These are phyloP conservation scores for Onychorhynchus coronatus DNA, from an alignment of 2,113 vertebrate genomes.

Conservation along the genomic window DNA sequence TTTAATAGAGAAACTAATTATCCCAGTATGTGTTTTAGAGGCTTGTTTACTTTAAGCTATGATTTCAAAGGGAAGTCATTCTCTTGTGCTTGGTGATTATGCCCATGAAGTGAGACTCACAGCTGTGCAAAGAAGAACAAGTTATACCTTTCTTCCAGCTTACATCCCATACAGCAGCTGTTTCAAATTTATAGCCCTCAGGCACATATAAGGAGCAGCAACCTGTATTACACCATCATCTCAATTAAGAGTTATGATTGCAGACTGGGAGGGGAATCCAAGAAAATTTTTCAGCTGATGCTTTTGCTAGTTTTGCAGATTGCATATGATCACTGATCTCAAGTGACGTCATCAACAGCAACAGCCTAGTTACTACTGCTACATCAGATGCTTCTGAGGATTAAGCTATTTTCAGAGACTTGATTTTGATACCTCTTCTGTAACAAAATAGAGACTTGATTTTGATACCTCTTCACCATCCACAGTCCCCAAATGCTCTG, in stretches of 20 bases:
- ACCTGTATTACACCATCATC: neutral
- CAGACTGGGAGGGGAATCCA: neutral
- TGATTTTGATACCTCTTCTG: neutral
- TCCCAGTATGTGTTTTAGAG: neutral
- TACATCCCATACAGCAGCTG: neutral
- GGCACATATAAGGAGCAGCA: neutral
- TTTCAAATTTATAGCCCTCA: neutral
- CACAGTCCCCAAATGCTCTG: neutral
- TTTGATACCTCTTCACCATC: neutral
- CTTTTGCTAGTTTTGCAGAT: neutral
- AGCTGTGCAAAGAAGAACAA: neutral
- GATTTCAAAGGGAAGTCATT: neutral
- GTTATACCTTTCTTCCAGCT: neutral
- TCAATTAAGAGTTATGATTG: neutral
- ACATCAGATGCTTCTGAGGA: conserved; percentile 19
- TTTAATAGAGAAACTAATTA: neutral
- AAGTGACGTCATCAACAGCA: neutral
- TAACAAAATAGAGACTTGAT: neutral
- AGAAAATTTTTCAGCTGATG: neutral
- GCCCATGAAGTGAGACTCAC: neutral
- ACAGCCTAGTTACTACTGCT: neutral
- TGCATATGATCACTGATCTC: neutral
- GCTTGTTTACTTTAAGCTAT: neutral
- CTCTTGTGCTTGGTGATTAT: neutral
- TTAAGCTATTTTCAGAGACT: conserved; percentile 18